Evolutionary conservation across 2,888 invertebrate genomes (phyloP).

Genomic region (Ichneumon xanthorius): DNA sequence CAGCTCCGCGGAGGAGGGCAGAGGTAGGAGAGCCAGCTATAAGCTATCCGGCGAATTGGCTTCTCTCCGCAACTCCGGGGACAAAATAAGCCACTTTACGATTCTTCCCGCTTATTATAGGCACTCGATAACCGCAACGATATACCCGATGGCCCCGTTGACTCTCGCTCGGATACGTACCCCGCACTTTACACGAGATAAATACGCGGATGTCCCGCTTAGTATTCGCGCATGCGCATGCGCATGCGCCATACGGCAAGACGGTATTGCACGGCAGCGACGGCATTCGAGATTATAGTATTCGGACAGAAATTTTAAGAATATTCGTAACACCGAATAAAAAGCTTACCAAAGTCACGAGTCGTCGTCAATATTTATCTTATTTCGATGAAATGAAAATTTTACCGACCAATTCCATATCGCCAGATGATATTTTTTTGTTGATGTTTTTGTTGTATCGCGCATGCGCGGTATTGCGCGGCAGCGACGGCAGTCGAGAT

Average conservation of each 20-base stretch:
- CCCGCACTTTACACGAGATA: slow-evolving; percentile 34
- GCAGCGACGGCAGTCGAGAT: neutral
- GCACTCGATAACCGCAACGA: slow-evolving; percentile 63
- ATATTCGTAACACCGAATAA: neutral
- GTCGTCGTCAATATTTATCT: neutral
- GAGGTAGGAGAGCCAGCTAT: neutral
- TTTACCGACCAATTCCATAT: neutral
- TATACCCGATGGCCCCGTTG: slow-evolving; percentile 65
- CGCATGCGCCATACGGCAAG: neutral
- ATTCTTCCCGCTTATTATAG: slow-evolving; percentile 69
- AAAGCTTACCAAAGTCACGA: neutral
- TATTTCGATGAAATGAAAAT: neutral
- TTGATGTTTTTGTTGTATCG: neutral
- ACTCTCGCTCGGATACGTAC: slow-evolving; percentile 51
- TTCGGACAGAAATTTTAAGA: neutral
- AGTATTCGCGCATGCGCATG: neutral
- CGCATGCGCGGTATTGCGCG: neutral
- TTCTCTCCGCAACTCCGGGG: slow-evolving; percentile 31
- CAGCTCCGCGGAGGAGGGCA: neutral
- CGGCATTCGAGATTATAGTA: neutral
- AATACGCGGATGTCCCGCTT: slow-evolving; percentile 38
- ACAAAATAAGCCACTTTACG: slow-evolving; percentile 70
- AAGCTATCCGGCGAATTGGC: neutral
- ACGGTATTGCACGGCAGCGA: neutral
- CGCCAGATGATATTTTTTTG: neutral